phyloP scores from a whole-genome alignment of 2,797 vertebrate species.

The Danio jaintianensis region DNA sequence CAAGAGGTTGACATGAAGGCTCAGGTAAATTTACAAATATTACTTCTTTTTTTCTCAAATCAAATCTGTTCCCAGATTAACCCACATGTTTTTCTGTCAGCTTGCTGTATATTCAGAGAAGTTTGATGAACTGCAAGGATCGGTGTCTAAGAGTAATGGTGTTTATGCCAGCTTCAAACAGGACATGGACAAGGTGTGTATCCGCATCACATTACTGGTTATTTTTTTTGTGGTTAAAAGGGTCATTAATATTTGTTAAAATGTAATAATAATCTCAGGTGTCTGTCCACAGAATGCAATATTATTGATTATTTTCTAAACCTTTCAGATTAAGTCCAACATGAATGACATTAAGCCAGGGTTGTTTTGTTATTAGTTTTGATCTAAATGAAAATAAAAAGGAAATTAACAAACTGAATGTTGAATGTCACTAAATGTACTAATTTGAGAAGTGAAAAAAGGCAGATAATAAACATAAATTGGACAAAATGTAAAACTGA shows the following conservation, averaged over 20 bases:
- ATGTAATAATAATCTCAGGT: no score
- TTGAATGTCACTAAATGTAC: no score
- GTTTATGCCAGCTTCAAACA: conserved; percentile 96
- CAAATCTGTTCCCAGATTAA: background rate
- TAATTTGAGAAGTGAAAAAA: no score
- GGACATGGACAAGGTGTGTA: conserved; percentile 97
- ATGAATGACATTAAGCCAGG: no score
- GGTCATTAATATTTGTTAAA: no score
- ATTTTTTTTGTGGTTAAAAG: background rate
- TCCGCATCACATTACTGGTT: background rate
- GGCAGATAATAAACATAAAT: no score
- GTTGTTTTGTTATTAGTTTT: background rate
- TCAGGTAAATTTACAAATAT: conserved; percentile 80
- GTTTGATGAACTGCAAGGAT: conserved; percentile 98
- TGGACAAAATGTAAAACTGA: background rate
- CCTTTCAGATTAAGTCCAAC: no score
- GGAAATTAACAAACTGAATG: background rate
- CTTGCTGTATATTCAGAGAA: conserved; percentile 94
- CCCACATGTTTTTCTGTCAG: conserved; percentile 75
- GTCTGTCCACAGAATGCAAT: no score
- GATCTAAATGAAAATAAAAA: background rate
- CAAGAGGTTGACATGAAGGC: conserved; percentile 88
- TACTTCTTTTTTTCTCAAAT: background rate
- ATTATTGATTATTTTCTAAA: no score
- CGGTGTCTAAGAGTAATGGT: conserved; percentile 93